Base-by-base conservation (phyloP, 2,888 invertebrate genomes). In the Oscheius onirici region DNA sequence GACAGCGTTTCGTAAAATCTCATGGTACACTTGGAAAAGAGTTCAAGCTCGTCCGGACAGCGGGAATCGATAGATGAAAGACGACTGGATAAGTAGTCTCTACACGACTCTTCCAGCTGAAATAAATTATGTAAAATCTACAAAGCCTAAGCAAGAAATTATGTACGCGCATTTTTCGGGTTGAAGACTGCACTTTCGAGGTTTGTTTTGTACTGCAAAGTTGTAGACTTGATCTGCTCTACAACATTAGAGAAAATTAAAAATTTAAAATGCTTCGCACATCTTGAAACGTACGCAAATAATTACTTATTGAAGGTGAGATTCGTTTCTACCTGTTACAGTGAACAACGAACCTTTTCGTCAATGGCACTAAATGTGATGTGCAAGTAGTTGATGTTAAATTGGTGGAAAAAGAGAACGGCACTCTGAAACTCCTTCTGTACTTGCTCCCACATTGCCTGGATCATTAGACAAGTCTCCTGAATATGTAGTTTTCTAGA, bases 391-490 rank as follows among this genome's bases (percentile, higher is more conserved):
- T 78, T 73, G 10, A 76, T 76, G 41, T 73, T 75, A 26, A 78
- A 78, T 49, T 78, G 78, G 54, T 76, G 73, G 43, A 75, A 78
- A 43, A 78, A 78, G 20, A 78, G 71, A 26, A 65, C 44, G 26
- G 69, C 24, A 34, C 69, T 58, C 44, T 69, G 69, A 49, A 58
- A 69, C 46, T 69, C 41, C 22, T 51, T 34, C 28, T 69, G 58
- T 1, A 69, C 51, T 11, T 34, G 15, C 13, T 69, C 69, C 58
- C 58, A 69, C 69, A 69, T 69, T 24, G 69, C 43, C 28, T 69
- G 69, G 51, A 69, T 69, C 20, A 58, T 11, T 15, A 69, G 60
- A 44, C 69, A 69, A 1, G 69, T 60, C 17, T 69, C 58, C 68
- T 68, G 44, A 43, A 57, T 10, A 2, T 10, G n/a, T 44, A 3